Conservation (phyloP, 2,113 vertebrate species). For the Cepphus grylle region DNA sequence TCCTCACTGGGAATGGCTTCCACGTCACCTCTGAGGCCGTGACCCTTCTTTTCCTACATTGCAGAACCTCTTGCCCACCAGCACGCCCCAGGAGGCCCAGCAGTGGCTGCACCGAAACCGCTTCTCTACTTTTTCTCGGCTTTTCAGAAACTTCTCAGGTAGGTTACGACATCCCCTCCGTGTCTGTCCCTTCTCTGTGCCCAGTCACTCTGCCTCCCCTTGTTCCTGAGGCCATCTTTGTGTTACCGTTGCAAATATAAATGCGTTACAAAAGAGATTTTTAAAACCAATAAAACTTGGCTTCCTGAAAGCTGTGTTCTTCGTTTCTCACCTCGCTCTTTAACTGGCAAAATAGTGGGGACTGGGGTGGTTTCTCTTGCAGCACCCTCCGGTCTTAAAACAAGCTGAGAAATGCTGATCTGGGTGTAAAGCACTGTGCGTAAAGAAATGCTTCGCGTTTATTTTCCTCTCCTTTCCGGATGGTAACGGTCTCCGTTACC, state of each 20-base stretch:
- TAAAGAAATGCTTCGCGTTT: rapidly evolving
- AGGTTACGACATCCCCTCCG: background rate
- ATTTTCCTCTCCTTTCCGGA: background rate
- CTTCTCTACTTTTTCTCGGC: slow-evolving; percentile 91
- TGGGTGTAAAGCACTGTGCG: too few relatives aligned
- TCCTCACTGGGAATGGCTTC: background rate
- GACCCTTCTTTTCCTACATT: background rate
- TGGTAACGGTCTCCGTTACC: rapidly evolving
- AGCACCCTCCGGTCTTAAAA: background rate
- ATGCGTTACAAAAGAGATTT: too few relatives aligned
- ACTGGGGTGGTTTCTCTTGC: background rate
- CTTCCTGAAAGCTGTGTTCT: background rate
- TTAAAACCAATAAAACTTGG: background rate
- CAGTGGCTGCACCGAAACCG: slow-evolving; percentile 96
- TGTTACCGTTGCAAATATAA: rapidly evolving
- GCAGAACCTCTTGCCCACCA: slow-evolving; percentile 91
- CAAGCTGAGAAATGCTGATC: background rate
- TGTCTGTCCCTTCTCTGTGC: background rate
- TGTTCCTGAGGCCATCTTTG: rapidly evolving
- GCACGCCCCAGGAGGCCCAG: slow-evolving; percentile 93
- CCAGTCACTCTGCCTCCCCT: background rate
- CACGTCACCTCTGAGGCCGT: rapidly evolving
- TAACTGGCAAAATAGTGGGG: background rate
- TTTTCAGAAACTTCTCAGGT: slow-evolving; percentile 99
- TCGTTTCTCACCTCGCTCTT: background rate